These are phyloP conservation scores for Drepana falcataria DNA, from an alignment of 2,888 invertebrate species.

Conservation along the genomic window DNA sequence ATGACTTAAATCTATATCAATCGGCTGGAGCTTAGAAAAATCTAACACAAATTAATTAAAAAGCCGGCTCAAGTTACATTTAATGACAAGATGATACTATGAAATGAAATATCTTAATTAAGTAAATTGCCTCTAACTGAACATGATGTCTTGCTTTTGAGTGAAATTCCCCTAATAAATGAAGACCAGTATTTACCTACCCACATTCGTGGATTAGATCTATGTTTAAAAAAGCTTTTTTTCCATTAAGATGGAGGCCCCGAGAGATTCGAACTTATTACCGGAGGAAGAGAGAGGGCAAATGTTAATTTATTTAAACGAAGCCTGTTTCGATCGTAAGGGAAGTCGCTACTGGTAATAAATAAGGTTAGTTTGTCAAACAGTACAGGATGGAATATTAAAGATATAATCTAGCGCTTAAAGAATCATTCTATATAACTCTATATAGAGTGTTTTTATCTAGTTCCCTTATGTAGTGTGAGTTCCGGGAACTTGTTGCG, in stretches of 20 bases:
- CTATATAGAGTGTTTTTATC: too few relatives aligned
- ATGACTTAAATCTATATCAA: too few relatives aligned
- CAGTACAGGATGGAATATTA: too few relatives aligned
- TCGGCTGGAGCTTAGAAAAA: too few relatives aligned
- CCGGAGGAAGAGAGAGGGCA: conserved; percentile 9
- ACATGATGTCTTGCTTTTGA: not conserved
- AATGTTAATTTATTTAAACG: conserved; percentile 3
- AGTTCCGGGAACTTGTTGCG: too few relatives aligned
- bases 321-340: not conserved
- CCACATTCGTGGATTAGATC: not conserved
- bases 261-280: conserved; percentile 13
- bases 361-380: not conserved
- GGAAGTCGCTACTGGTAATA: conserved; percentile 1
- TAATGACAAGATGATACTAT: not conserved
- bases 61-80: not conserved
- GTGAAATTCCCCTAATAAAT: not conserved
- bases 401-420: too few relatives aligned
- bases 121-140: not conserved
- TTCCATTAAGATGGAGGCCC: conserved; percentile 20
- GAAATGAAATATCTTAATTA: not conserved
- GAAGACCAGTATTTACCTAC: not conserved
- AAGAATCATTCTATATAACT: too few relatives aligned
- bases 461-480: too few relatives aligned
- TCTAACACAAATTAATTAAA: not conserved
- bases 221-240: conserved; percentile 5